A percentile compares a stretch with the other conserved stretches of the same genome.
These are phyloP conservation scores for Seira ritae DNA, from an alignment of 2,888 invertebrate genomes.

Conservation along the genomic window DNA sequence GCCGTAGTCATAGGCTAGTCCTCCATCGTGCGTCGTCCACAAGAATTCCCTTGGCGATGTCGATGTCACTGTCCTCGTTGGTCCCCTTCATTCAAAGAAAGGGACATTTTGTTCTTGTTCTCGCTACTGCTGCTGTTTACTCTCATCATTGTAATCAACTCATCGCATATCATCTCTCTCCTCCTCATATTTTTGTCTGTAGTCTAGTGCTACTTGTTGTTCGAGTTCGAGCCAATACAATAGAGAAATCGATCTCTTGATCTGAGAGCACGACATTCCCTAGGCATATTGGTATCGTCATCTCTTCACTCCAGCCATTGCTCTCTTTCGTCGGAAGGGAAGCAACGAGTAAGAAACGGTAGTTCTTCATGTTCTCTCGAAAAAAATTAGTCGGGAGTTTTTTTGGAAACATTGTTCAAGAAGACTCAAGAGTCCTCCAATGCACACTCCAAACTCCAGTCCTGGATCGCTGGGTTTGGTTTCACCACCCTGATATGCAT, in stretches of 20 bases:
- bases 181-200: neutral
- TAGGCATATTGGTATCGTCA: too few species aligned
- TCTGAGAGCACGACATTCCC: neutral
- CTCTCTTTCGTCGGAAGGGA: too few species aligned
- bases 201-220: neutral
- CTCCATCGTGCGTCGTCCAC: too few species aligned
- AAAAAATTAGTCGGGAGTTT: neutral
- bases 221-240: neutral
- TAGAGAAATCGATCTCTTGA: neutral
- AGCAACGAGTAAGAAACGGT: too few species aligned
- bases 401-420: neutral
- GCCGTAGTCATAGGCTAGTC: too few species aligned
- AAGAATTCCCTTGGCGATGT: constrained; percentile 3
- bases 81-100: neutral
- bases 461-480: too few species aligned
- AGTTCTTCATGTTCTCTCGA: too few species aligned
- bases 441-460: neutral
- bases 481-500: too few species aligned
- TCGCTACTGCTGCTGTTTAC: neutral
- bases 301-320: too few species aligned
- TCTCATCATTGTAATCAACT: neutral
- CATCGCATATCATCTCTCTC: neutral
- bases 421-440: neutral
- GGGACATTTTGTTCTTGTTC: neutral
- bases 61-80: too few species aligned